phyloP scores from a whole-genome alignment of 2,797 vertebrate genomes.

The Clamator glandarius region DNA sequence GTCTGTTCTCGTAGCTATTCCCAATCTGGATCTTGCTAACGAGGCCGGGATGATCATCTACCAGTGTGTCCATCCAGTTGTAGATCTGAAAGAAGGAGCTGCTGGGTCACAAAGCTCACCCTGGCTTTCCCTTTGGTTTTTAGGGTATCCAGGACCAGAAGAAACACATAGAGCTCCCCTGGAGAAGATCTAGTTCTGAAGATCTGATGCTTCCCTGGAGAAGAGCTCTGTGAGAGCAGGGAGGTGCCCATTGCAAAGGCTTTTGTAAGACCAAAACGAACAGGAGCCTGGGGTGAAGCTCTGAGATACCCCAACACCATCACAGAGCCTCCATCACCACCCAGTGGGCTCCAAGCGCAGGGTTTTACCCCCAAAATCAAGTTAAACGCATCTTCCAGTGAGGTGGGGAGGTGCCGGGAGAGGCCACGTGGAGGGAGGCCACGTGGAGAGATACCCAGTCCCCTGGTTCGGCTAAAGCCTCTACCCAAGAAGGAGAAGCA shows the following conservation, averaged over 20 bases:
- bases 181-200: neutral
- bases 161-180: neutral
- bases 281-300: fast-evolving
- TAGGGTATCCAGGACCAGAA: neutral
- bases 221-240: neutral
- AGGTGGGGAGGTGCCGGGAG: neutral
- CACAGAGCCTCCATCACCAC: neutral
- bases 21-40: constrained; percentile 77
- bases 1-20: constrained; percentile 74
- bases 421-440: fast-evolving
- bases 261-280: neutral
- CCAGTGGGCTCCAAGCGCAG: neutral
- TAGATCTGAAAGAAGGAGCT: constrained; percentile 76
- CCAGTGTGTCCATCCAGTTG: constrained; percentile 75
- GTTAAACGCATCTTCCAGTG: neutral
- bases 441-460: fast-evolving
- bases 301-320: neutral
- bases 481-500: fast-evolving
- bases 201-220: neutral
- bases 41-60: constrained; percentile 66
- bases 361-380: neutral
- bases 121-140: neutral
- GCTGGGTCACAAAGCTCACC: neutral
- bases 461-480: neutral
- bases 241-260: neutral